Evolutionary conservation across 1,140 invertebrate genomes (phyloP), one percentile per base, ranked within the genome.

Genomic region (Ostrea edulis): DNA sequence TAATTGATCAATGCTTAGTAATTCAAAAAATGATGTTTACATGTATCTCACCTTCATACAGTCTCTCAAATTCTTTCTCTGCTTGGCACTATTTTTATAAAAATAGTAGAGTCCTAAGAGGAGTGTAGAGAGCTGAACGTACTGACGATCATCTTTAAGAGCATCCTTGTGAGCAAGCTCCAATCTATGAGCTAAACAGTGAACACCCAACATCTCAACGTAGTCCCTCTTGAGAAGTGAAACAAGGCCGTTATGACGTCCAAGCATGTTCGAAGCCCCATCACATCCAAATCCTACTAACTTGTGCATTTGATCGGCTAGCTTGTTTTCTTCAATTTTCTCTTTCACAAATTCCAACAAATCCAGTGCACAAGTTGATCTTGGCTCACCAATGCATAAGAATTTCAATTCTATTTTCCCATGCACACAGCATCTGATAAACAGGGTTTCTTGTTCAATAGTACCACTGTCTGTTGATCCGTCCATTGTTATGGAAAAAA

Each of bases 151-250:
- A 20, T 58, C 54, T 20, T 86, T 82, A 4, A 29, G 29, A 14
- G 51, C 71, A 35, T 86, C 68, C 44, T 81, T 82, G 9, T 81
- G 20, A 17, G 68, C 51, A 14, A 82, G 55, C 35, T 86, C 71
- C 54, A 86, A 35, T n/a, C 85, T 51, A 7, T 86, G 85, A 44
- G 68, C 85, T 54, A 86, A 81, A 54, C 85, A 86, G 51, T 86
- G 85, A 29, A 82, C 53, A 22, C 51, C 81, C 17, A 82, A 20
- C 29, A 82, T 53, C 9, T 22, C 35, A 17, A n/a, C 22, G 29
- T 81, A 25, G 8, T 86, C 68, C 17, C 54, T n/a, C 51, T 54
- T 53, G 7, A 86, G 71, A 11, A 81, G n/a, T 17, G 44, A 5
- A 29, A 20, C 52, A 54, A 86, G 62, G 9, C 85, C 65, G 14